Evolutionary conservation across 1,140 invertebrate species (phyloP), one percentile per base, ranked within the genome.

Genomic region (Drosophila kanapiae): DNA sequence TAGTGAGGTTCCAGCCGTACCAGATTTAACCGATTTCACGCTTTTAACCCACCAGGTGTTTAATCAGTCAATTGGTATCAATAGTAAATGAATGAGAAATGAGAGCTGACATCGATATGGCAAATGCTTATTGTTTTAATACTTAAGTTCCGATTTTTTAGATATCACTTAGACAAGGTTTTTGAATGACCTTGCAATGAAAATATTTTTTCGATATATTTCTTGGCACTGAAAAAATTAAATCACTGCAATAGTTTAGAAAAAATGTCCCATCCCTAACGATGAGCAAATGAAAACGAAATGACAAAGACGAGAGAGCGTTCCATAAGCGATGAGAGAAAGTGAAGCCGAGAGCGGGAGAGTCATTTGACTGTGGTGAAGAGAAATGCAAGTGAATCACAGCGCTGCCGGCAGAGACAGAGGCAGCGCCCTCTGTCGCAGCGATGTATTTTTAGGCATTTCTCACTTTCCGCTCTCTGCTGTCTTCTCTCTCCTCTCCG

Each of bases 281-380:
- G 38, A 63, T 68, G 6, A 67, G 58, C 75, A 56, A 87, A 88
- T 80, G 83, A 88, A 87, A 87, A 80, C 58, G 83, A 87, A 87
- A 86, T 83, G 56, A 77, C 45, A 38, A 47, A 48, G 37, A 31
- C 40, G 16, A 18, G 61, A 63, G 62, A 61, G 57, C 59, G 16
- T 40, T 62, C 57, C 58, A 43, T 27, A 27, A 35, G 38, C 38
- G 38, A 62, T 16, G 29, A 13, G 67, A 40, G 42, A 72, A 74
- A 74, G 45, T 70, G 43, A 60, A 38, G 53, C 5, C 70, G 31
- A 43, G 47, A 49, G 23, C 33, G 62, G 23, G 63, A 48, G 40
- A 33, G 43, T 35, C 29, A 10, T 13, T 10, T 43, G 33, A 35
- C 27, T 49, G 75, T 77, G 75, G 75, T 77, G 62, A 77, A 77